A percentile compares a stretch with the other conserved stretches of the same genome.
Evolutionary conservation across 2,797 vertebrate genomes (phyloP).

Genomic region (Acanthornis magna): DNA sequence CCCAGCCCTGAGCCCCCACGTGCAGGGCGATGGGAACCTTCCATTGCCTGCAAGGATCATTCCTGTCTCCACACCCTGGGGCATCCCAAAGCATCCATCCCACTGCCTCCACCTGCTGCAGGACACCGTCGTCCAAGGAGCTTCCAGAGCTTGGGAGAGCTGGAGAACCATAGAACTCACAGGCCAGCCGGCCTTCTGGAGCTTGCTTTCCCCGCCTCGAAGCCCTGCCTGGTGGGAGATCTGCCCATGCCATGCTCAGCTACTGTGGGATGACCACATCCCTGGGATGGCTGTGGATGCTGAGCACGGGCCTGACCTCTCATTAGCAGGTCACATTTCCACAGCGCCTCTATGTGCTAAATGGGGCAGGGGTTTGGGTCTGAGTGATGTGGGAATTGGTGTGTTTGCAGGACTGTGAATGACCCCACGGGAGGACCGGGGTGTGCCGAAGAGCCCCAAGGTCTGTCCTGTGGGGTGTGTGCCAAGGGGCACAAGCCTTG

Average conservation of each 20-base stretch:
- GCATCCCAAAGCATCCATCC: not conserved
- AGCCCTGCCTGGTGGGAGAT: not conserved
- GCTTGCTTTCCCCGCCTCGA: not conserved
- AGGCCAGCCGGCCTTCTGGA: not conserved
- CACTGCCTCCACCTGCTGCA: not conserved
- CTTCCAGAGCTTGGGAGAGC: not conserved
- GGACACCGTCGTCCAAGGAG: rapidly evolving
- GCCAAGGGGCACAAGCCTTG: not conserved
- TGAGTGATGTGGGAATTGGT: not conserved
- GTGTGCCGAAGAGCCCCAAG: not conserved
- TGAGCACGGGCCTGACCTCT: not conserved
- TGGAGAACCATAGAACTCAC: rapidly evolving
- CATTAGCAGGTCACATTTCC: not conserved
- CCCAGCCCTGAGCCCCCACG: not conserved
- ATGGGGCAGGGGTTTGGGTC: not conserved
- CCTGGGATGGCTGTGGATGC: not conserved
- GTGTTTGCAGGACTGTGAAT: not conserved
- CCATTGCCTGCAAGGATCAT: rapidly evolving
- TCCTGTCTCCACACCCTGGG: not conserved
- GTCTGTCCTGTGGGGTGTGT: not conserved
- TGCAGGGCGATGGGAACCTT: not conserved
- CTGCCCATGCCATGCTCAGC: rapidly evolving
- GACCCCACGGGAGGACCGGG: rapidly evolving
- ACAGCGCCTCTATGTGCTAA: not conserved
- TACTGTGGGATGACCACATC: not conserved